Percentiles rank a stretch among this genome's conserved stretches.
Evolutionary conservation across 2,888 invertebrate genomes (phyloP).

Genomic region (Epirrita christyi): DNA sequence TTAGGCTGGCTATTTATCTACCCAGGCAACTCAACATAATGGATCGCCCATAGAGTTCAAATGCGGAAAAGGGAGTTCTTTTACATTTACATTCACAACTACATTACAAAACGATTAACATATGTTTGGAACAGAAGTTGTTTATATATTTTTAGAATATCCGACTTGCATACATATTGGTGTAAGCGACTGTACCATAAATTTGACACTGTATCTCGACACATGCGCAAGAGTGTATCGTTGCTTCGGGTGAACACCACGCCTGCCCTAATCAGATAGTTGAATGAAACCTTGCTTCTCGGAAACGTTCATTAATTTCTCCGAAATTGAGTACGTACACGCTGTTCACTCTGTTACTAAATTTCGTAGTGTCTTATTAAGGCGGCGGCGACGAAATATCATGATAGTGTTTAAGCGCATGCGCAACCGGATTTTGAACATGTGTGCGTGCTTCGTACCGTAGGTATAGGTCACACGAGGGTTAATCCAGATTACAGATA

Average conservation of each 20-base stretch:
- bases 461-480: slow-evolving; percentile 34
- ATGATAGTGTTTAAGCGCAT: slow-evolving; percentile 38
- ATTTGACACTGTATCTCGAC: background rate
- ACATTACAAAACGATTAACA: too few species aligned
- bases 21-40: too few species aligned
- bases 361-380: slow-evolving; percentile 63
- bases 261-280: slow-evolving; percentile 60
- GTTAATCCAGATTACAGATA: slow-evolving; percentile 18
- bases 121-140: too few species aligned
- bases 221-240: background rate
- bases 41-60: too few species aligned
- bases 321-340: slow-evolving; percentile 59
- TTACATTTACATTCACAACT: too few species aligned
- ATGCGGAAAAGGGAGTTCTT: too few species aligned
- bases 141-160: too few species aligned
- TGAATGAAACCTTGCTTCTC: slow-evolving; percentile 67
- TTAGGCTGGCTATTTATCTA: too few species aligned
- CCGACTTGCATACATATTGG: too few species aligned
- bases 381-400: slow-evolving; percentile 51
- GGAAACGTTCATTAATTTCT: slow-evolving; percentile 76
- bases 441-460: slow-evolving; percentile 49
- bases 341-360: slow-evolving; percentile 60
- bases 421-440: slow-evolving; percentile 60
- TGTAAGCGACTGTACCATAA: too few species aligned
- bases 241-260: background rate